Percentiles rank a stretch among this genome's conserved stretches.
These are phyloP conservation scores for Sarcophaga rosellei DNA, from an alignment of 2,888 invertebrate species.

Conservation along the genomic window DNA sequence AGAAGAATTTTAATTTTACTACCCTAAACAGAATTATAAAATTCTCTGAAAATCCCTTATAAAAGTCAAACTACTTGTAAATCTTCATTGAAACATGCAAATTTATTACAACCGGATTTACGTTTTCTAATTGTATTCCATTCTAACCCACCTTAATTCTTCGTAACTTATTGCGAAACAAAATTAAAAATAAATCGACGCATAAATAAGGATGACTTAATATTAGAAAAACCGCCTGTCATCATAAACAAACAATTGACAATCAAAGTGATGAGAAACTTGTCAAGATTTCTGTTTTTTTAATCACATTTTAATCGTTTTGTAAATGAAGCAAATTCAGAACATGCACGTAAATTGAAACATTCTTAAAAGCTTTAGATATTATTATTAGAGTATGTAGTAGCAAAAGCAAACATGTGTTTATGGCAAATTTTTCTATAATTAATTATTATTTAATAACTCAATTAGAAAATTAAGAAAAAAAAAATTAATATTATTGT, in stretches of 20 bases:
- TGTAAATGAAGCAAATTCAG: constrained; percentile 51
- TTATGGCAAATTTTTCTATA: constrained; percentile 50
- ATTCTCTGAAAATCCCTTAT: too few relatives aligned
- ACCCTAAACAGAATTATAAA: too few relatives aligned
- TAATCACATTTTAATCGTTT: constrained; percentile 51
- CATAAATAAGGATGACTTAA: background rate
- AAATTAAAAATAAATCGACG: too few relatives aligned
- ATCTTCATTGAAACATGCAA: too few relatives aligned
- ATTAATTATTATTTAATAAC: constrained; percentile 66
- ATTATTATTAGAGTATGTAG: too few relatives aligned
- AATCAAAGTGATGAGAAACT: background rate
- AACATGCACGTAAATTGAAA: constrained; percentile 34
- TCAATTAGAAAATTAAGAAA: constrained; percentile 54
- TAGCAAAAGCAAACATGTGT: background rate
- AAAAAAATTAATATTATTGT: background rate
- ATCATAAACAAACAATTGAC: background rate
- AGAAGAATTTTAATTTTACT: too few relatives aligned
- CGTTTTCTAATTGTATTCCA: too few relatives aligned
- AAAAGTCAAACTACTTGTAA: too few relatives aligned
- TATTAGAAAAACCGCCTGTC: background rate
- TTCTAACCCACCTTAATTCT: too few relatives aligned
- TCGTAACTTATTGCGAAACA: too few relatives aligned
- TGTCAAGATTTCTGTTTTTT: background rate
- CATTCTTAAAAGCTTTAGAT: constrained; percentile 34
- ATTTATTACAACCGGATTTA: too few relatives aligned